Base-by-base conservation (phyloP, 1,140 invertebrate genomes). In the Megalonaias nervosa region DNA sequence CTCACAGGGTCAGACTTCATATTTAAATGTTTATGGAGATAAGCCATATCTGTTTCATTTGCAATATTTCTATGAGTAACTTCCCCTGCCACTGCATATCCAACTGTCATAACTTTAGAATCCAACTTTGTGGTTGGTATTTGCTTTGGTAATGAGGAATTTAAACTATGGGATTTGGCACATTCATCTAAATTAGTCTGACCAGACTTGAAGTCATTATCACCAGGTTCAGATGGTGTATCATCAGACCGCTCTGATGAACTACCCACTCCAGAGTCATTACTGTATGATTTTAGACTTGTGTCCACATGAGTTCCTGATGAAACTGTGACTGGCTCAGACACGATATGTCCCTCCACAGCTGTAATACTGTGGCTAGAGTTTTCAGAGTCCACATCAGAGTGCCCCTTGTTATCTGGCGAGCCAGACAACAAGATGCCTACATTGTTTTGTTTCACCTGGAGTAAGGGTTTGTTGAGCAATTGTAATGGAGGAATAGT, bases 231-330 rank as follows among this genome's bases (percentile, higher is more conserved):
- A 67, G 87, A 88, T 26, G 87, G 86, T 66, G 87, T 84, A 71
- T 87, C 87, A 72, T 89, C 87, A 23, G 87, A 89, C 62, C 86
- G 79, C 65, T 89, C 87, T 57, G 87, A 89, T 38, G 85, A 86
- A 78, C 86, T 88, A 31, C 87, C 87, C 15, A 89, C 81, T 69
- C 87, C 87, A 48, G 87, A 89, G 67, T 89, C 87, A 80, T 87
- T 83, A 79, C 85, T 88, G 71, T 87, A 84, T 21, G 67, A 62
- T 74, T 74, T 86, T 85, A 61, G 71, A 68, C 77, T 78, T 57
- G 48, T 48, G 65, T 79, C 81, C 71, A 57, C 72, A 31, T 77
- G 70, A 66, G 65, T 75, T 82, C 84, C 77, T 78, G 67, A 26
- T 78, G 81, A 72, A 64, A 72, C 75, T 69, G 82, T 71, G 56